phyloP scores from a whole-genome alignment of 2,113 vertebrate species.

The Psephotus haematonotus region DNA sequence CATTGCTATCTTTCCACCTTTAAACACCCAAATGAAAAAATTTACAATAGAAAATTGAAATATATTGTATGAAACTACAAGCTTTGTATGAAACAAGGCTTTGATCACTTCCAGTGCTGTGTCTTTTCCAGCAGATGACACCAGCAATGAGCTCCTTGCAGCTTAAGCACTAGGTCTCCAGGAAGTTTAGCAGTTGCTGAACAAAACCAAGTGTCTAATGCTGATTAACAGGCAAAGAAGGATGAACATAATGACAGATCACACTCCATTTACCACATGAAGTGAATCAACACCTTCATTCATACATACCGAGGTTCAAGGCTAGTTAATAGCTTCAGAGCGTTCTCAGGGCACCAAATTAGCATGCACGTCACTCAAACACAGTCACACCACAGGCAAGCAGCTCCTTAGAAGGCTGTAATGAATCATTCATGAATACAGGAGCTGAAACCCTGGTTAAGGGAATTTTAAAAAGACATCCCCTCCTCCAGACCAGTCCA shows the following conservation, averaged over 20 bases:
- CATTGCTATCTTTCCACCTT: neutral
- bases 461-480: neutral
- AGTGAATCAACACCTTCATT: neutral
- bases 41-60: neutral
- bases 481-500: neutral
- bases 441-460: neutral
- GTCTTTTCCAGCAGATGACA: neutral
- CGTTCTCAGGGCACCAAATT: neutral
- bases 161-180: neutral
- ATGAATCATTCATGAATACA: neutral
- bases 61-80: neutral
- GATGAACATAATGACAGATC: neutral
- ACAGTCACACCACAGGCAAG: neutral
- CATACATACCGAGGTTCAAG: fast-evolving
- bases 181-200: neutral
- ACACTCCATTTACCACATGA: fast-evolving
- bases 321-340: neutral
- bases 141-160: neutral
- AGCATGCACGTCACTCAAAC: neutral
- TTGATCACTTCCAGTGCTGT: neutral
- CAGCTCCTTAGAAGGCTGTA: neutral
- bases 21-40: neutral
- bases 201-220: fast-evolving
- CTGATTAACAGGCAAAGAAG: neutral
- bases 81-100: neutral